Base-by-base conservation (phyloP, 2,113 vertebrate species). In the Ammodytes dubius region DNA sequence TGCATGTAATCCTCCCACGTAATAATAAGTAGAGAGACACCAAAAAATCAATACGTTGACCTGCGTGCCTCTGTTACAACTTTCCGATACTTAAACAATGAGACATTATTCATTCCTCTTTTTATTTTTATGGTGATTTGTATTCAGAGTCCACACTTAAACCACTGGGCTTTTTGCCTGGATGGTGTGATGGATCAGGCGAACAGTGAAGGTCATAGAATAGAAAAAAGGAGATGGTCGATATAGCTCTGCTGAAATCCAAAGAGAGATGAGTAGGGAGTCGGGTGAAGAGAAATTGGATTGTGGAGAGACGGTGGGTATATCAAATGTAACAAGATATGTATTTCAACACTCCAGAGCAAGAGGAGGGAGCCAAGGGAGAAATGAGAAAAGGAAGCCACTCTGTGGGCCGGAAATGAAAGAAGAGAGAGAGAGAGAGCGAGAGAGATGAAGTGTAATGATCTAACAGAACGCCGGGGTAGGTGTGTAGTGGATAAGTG, bases 291-390 rank as follows among this genome's bases (percentile, higher is more conserved):
- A 77, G 45, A 85, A 88, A 86, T 75, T 88, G 69, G 54, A 87
- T 82, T 71, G 65, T 77, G 77, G 53, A 85, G 53, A 85, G 70
- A 74, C 39, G 47, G 42, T 46, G 71, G 72, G 67, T 77, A 79
- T 86, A 79, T 86, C 54, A 71, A 76, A 82, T 57, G 79, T 58
- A 64, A 86, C 80, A 84, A 64, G 69, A 80, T 73, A 75, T 86
- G 49, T 69, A 85, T 75, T 80, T 87, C 74, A 88, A 42, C 72
- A 72, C 63, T 87, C 75, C 70, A 82, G 80, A 72, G 73, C 77
- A 82, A 56, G 52, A 61, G 27, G 67, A 74, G 50, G 45, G 46
- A 66, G 56, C 49, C 50, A 65, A 39, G 35, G 72, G 70, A 79
- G 74, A 85, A 85, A 86, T 57, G 56, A 68, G 47, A 82, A 56